phyloP scores from a whole-genome alignment of 2,888 invertebrate genomes.

The Hydrotaea cyrtoneurina region DNA sequence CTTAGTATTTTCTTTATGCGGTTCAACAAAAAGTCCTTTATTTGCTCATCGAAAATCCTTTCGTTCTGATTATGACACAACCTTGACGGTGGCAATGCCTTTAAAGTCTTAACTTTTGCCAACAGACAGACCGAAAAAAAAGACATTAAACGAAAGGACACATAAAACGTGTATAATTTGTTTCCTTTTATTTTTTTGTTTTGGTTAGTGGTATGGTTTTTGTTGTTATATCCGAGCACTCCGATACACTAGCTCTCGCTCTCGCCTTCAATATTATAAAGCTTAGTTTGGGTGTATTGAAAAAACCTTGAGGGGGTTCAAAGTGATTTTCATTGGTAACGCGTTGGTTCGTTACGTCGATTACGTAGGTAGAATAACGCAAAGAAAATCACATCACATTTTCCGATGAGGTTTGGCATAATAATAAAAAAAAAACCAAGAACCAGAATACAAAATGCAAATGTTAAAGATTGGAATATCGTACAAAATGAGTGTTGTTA shows the following conservation, averaged over 20 bases:
- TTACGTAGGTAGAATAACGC: neutral
- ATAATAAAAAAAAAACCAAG: neutral
- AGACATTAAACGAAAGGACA: conserved; percentile 38
- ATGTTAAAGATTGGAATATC: conserved; percentile 51
- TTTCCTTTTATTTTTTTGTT: neutral
- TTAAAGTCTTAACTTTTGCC: conserved; percentile 24
- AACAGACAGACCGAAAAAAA: conserved; percentile 9
- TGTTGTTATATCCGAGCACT: neutral
- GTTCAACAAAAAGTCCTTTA: conserved; percentile 13
- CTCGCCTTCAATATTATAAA: conserved; percentile 28
- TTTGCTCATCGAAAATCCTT: conserved; percentile 33
- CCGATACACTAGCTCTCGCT: neutral
- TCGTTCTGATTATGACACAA: neutral
- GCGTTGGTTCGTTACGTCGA: neutral
- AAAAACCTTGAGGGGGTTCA: conserved; percentile 45
- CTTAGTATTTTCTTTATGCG: conserved; percentile 40
- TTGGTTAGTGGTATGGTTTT: neutral
- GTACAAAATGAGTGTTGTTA: neutral
- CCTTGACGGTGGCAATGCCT: conserved; percentile 43
- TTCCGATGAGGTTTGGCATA: neutral
- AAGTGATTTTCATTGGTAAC: conserved; percentile 37
- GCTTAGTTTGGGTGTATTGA: neutral
- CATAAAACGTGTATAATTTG: conserved; percentile 24
- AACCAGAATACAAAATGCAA: conserved; percentile 27
- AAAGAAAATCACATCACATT: conserved; percentile 40